Percentiles rank a stretch among this genome's conserved stretches.
These are phyloP conservation scores for Oreortyx pictus DNA, from an alignment of 2,797 vertebrate genomes.

Conservation along the genomic window DNA sequence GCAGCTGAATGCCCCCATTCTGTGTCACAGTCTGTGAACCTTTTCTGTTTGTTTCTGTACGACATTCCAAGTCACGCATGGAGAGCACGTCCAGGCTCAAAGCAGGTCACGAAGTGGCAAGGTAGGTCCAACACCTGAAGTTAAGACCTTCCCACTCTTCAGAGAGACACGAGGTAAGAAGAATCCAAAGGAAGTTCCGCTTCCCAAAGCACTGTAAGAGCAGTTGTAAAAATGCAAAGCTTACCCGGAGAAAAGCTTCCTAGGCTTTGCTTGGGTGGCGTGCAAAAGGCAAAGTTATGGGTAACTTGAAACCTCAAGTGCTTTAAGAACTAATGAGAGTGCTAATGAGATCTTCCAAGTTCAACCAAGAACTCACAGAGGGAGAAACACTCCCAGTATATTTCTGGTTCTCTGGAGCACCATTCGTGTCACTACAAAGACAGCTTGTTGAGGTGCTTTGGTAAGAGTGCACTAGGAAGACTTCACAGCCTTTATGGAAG, in stretches of 20 bases:
- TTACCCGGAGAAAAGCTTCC: background rate
- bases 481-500: background rate
- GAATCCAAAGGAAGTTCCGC: background rate
- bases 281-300: background rate
- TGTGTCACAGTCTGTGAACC: background rate
- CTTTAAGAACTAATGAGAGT: background rate
- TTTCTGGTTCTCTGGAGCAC: background rate
- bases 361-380: background rate
- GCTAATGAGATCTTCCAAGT: background rate
- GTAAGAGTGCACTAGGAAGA: background rate
- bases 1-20: background rate
- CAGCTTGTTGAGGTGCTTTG: background rate
- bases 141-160: background rate
- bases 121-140: background rate
- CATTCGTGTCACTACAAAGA: background rate
- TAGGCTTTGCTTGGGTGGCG: accelerated
- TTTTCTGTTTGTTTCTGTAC: background rate
- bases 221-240: background rate
- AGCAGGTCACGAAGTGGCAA: background rate
- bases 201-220: background rate
- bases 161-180: background rate
- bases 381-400: background rate
- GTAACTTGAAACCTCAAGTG: background rate
- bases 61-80: background rate
- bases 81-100: background rate